phyloP scores from a whole-genome alignment of 2,797 vertebrate species.

The Echiichthys vipera region DNA sequence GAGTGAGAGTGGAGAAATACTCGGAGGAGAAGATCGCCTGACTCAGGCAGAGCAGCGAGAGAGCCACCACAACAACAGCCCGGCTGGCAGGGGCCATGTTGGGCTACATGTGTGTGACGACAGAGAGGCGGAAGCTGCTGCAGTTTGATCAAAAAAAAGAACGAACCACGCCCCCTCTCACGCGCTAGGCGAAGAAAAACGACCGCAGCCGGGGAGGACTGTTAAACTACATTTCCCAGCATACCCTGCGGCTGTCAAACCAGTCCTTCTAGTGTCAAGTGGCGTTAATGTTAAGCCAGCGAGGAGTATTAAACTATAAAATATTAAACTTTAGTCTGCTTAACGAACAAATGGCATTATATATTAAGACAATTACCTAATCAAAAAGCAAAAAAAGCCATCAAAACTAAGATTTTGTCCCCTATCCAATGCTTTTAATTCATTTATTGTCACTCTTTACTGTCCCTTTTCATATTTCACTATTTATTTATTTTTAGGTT shows the following conservation, averaged over 20 bases:
- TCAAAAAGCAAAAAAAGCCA: too few species aligned
- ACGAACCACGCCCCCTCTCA: constrained; percentile 26
- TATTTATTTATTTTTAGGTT: too few species aligned
- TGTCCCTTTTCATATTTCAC: too few species aligned
- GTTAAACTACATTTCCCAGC: constrained; percentile 72
- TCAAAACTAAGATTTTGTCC: too few species aligned
- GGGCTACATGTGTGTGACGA: constrained; percentile 79
- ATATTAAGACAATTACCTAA: too few species aligned
- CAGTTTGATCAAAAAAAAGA: constrained; percentile 30
- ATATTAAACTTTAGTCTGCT: too few species aligned
- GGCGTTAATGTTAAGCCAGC: too few species aligned
- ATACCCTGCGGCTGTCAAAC: constrained; percentile 36
- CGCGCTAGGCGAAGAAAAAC: neutral
- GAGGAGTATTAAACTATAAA: too few species aligned
- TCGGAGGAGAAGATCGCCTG: constrained; percentile 76
- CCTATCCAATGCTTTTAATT: too few species aligned
- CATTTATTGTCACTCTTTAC: too few species aligned
- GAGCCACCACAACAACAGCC: constrained; percentile 73
- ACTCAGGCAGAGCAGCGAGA: constrained; percentile 75
- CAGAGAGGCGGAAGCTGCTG: constrained; percentile 66
- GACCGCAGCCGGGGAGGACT: neutral
- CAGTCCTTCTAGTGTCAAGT: neutral
- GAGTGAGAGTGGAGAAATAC: constrained; percentile 82
- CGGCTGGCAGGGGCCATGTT: constrained; percentile 87
- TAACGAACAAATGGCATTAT: too few species aligned